phyloP scores from a whole-genome alignment of 2,888 invertebrate genomes.

The Nymphalis urticae region DNA sequence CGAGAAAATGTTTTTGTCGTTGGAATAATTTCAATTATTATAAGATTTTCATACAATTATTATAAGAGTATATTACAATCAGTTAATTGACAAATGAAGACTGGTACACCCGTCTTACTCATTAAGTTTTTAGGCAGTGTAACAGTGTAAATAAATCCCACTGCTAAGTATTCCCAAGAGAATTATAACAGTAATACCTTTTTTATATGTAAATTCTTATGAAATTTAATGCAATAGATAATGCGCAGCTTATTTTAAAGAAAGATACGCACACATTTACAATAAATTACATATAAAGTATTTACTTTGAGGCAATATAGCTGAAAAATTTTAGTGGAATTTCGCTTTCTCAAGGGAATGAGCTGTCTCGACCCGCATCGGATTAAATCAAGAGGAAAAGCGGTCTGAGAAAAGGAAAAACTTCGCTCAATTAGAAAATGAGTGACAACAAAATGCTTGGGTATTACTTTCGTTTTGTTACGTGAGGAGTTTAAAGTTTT shows the following conservation, averaged over 20 bases:
- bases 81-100: too few relatives aligned
- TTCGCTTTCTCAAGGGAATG: conserved; percentile 9
- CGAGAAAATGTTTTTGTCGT: not conserved
- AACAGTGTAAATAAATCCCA: too few relatives aligned
- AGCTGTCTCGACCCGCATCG: conserved; percentile 26
- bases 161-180: too few relatives aligned
- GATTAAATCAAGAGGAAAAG: conserved; percentile 25
- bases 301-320: not conserved
- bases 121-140: too few relatives aligned
- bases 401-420: conserved; percentile 18
- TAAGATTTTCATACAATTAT: not conserved
- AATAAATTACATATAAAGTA: not conserved
- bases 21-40: too few relatives aligned
- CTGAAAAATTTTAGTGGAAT: conserved; percentile 14
- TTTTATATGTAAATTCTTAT: too few relatives aligned
- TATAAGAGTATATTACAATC: too few relatives aligned
- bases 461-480: not conserved
- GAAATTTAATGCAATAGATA: too few relatives aligned
- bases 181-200: too few relatives aligned
- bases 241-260: not conserved
- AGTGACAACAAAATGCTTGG: conserved; percentile 17
- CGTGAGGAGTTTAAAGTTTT: not conserved
- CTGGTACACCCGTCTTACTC: too few relatives aligned
- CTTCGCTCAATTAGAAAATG: conserved; percentile 24
- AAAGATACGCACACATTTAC: not conserved